phyloP scores from a whole-genome alignment of 2,113 vertebrate species.

The Ptyas mucosa region DNA sequence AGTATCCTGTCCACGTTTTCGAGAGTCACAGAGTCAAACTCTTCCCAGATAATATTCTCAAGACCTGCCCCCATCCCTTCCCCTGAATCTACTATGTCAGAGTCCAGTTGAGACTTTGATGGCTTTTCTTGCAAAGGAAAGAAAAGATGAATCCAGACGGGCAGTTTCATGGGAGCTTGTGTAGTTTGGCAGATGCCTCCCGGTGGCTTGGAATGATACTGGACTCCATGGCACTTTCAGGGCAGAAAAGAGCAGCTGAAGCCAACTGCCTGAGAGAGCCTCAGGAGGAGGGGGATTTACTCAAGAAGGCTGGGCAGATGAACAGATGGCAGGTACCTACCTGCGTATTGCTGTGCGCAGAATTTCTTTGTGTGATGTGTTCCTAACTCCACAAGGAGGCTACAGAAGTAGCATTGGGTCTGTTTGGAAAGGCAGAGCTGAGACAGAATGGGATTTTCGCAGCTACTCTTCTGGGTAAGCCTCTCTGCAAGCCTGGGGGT shows the following conservation, averaged over 20 bases:
- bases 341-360: background rate
- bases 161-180: background rate
- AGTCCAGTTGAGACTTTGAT: background rate
- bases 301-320: background rate
- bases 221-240: background rate
- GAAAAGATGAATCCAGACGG: background rate
- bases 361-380: background rate
- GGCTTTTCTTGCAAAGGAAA: background rate
- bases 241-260: background rate
- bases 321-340: background rate
- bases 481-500: too few relatives aligned
- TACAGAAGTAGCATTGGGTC: background rate
- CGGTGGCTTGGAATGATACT: background rate
- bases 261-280: background rate
- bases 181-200: background rate
- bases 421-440: background rate
- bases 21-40: too few relatives aligned
- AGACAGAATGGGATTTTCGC: background rate
- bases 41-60: too few relatives aligned
- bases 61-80: too few relatives aligned
- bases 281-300: background rate
- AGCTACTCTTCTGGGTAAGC: background rate
- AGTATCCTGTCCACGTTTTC: too few relatives aligned
- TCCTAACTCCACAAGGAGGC: background rate
- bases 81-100: too few relatives aligned